These are phyloP conservation scores for Platysternon megacephalum DNA, from an alignment of 2,113 vertebrate species.

Conservation along the genomic window DNA sequence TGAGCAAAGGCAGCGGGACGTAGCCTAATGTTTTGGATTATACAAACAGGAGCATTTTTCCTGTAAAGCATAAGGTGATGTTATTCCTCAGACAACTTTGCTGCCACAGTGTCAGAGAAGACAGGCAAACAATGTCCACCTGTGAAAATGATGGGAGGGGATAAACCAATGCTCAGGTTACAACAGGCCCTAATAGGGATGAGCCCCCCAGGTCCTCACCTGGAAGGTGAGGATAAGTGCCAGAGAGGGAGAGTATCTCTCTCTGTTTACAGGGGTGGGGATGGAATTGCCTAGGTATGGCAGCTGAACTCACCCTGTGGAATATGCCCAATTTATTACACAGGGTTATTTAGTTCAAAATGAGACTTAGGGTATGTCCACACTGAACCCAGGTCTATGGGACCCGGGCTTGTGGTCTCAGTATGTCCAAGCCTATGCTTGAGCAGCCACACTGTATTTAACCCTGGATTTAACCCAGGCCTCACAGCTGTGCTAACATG, in stretches of 20 bases:
- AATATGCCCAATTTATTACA: not conserved
- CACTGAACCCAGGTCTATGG: not conserved
- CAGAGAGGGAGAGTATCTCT: not conserved
- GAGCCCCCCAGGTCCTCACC: not conserved
- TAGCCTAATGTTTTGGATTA: not conserved
- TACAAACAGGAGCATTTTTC: not conserved
- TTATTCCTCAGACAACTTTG: not conserved
- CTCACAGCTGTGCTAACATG: not conserved
- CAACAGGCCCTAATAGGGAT: not conserved
- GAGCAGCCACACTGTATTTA: not conserved
- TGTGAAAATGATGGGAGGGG: accelerated
- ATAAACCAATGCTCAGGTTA: not conserved
- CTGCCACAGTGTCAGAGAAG: not conserved
- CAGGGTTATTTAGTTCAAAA: not conserved
- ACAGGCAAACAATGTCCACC: not conserved
- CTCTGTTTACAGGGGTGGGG: not conserved
- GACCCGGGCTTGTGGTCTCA: not conserved
- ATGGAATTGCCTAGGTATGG: not conserved
- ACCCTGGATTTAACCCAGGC: not conserved
- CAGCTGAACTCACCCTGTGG: not conserved
- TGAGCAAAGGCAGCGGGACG: not conserved
- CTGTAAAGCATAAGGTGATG: not conserved
- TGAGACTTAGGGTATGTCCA: not conserved
- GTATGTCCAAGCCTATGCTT: not conserved
- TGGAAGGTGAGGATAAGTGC: not conserved